A percentile compares a stretch with the other conserved stretches of the same genome.
Conservation (phyloP, 2,113 vertebrate genomes). For the Tachysurus fulvidraco region DNA sequence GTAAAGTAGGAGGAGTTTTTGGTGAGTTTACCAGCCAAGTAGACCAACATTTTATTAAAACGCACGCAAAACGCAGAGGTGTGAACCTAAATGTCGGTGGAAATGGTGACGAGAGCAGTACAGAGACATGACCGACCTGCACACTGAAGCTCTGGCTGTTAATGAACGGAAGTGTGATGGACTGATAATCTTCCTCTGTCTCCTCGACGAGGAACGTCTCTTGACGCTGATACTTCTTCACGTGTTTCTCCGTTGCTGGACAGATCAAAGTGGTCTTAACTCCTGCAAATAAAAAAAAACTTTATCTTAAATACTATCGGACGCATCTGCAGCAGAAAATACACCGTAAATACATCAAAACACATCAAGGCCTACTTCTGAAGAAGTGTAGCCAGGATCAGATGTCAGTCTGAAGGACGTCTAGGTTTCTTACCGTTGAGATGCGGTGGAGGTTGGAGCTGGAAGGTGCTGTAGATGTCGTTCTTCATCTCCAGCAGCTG, state of each 20-base stretch:
- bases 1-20: neutral
- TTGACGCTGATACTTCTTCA: constrained; percentile 86
- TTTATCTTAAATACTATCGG: neutral
- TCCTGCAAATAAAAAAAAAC: constrained; percentile 69
- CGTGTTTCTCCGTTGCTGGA: constrained; percentile 90
- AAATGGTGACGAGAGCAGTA: neutral
- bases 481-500: constrained; percentile 84
- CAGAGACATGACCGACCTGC: constrained; percentile 73
- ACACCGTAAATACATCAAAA: neutral
- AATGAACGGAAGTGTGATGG: constrained; percentile 84
- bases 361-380: neutral
- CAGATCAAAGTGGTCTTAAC: constrained; percentile 90
- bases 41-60: neutral
- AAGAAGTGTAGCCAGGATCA: neutral
- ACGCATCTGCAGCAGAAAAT: no score
- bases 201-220: constrained; percentile 84
- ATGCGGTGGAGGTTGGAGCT: constrained; percentile 77
- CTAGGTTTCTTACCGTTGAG: constrained; percentile 76
- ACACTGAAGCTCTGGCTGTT: constrained; percentile 85
- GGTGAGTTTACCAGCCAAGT: neutral
- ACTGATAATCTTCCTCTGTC: constrained; percentile 78
- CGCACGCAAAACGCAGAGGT: neutral
- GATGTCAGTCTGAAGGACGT: neutral
- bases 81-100: no score
- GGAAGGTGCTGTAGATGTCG: constrained; percentile 91